Percentiles rank a stretch among this genome's conserved stretches.
These are phyloP conservation scores for Dipodomys stephensi DNA, from an alignment of 2,113 vertebrate genomes.

Conservation along the genomic window DNA sequence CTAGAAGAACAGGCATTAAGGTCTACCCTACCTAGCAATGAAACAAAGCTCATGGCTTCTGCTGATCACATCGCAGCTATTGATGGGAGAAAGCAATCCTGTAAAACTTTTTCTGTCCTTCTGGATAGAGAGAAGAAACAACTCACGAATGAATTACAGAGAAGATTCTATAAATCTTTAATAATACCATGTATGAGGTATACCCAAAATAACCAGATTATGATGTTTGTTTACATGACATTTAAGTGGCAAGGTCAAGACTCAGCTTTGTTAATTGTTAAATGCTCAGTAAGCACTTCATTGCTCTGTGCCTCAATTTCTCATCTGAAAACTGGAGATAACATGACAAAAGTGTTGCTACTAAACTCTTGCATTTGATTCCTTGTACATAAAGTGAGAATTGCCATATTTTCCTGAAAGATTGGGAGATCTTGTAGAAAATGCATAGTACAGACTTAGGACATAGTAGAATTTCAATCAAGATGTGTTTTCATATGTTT, in stretches of 20 bases:
- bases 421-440: not conserved
- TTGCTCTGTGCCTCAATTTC: not conserved
- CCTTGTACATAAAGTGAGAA: not conserved
- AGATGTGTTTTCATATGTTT: not conserved
- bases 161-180: conserved; percentile 33
- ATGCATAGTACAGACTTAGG: not conserved
- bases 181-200: not conserved
- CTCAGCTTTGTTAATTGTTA: not conserved
- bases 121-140: not conserved
- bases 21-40: not conserved
- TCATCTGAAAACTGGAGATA: not conserved
- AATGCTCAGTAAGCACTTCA: not conserved
- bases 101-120: conserved; percentile 22
- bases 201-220: not conserved
- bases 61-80: not conserved
- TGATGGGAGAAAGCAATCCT: not conserved
- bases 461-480: not conserved
- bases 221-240: not conserved
- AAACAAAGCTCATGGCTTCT: not conserved
- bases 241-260: not conserved
- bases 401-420: not conserved
- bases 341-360: not conserved
- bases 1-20: not conserved
- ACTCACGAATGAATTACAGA: not conserved
- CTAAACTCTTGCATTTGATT: not conserved